Evolutionary conservation across 2,113 vertebrate species (phyloP).

Genomic region (Columbina picui): DNA sequence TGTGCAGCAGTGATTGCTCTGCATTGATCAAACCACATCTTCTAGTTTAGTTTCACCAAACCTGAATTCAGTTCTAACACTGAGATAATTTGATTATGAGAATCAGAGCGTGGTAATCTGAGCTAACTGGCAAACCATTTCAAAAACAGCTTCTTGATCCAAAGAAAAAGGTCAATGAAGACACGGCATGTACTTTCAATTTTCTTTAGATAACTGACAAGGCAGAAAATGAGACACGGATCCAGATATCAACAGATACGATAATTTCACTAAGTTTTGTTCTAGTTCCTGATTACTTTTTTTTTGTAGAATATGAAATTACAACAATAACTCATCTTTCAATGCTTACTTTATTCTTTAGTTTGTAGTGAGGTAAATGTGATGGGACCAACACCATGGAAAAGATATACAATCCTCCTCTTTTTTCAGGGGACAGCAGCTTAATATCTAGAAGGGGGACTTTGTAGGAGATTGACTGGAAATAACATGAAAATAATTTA

Average conservation of each 20-base stretch:
- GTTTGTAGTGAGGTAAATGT: not conserved
- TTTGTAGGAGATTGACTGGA: not conserved
- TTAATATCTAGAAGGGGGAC: not conserved
- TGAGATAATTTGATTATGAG: not conserved
- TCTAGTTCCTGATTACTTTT: not conserved
- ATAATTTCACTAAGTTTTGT: not conserved
- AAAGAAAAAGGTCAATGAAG: not conserved
- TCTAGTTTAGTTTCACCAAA: not conserved
- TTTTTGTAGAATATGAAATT: not conserved
- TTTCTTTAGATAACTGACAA: not conserved
- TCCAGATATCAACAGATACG: not conserved
- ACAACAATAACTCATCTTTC: not conserved
- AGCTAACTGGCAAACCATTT: not conserved
- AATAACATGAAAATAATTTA: accelerated
- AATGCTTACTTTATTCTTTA: not conserved
- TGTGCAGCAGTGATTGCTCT: not conserved
- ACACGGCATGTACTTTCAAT: not conserved
- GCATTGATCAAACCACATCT: not conserved
- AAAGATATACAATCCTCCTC: not conserved
- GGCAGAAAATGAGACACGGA: not conserved
- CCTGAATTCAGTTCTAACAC: not conserved
- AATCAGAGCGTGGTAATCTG: not conserved
- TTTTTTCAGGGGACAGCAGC: not conserved
- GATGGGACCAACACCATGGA: not conserved
- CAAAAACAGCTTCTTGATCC: not conserved